phyloP scores from a whole-genome alignment of 2,113 vertebrate genomes.

The Silurus meridionalis region DNA sequence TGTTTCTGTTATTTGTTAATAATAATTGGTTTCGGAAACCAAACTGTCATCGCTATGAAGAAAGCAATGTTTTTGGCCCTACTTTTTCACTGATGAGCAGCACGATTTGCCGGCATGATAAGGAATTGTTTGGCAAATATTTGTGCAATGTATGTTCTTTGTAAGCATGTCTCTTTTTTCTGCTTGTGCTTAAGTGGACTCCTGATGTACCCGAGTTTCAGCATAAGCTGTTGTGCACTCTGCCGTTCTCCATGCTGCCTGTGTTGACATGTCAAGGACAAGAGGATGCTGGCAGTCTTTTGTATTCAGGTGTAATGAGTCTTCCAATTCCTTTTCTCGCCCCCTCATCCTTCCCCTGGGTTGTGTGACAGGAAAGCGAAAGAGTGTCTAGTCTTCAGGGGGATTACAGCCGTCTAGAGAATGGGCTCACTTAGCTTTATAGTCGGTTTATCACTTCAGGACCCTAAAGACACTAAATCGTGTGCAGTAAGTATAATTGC shows the following conservation, averaged over 20 bases:
- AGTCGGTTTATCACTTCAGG: conserved; percentile 12
- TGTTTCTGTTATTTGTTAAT: background rate
- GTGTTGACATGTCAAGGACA: conserved; percentile 50
- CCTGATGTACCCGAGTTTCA: background rate
- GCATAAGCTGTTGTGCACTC: background rate
- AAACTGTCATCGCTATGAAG: background rate
- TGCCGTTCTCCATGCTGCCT: conserved; percentile 12
- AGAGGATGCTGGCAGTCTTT: conserved; percentile 46
- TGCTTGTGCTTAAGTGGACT: background rate
- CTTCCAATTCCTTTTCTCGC: conserved; percentile 36
- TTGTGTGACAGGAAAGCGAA: conserved; percentile 55
- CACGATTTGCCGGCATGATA: background rate
- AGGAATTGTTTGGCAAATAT: background rate
- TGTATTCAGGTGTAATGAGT: conserved; percentile 55
- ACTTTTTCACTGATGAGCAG: background rate
- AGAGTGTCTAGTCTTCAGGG: conserved; percentile 40
- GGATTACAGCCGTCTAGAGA: conserved; percentile 37
- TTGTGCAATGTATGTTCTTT: background rate
- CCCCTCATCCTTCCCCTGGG: conserved; percentile 24
- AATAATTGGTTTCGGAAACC: background rate
- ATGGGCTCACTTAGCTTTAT: conserved; percentile 17
- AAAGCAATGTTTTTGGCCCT: background rate
- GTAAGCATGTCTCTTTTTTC: background rate
- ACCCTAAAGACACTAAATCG: background rate
- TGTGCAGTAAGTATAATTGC: background rate